phyloP scores from a whole-genome alignment of 1,140 invertebrate genomes.

The Watersipora subatra region DNA sequence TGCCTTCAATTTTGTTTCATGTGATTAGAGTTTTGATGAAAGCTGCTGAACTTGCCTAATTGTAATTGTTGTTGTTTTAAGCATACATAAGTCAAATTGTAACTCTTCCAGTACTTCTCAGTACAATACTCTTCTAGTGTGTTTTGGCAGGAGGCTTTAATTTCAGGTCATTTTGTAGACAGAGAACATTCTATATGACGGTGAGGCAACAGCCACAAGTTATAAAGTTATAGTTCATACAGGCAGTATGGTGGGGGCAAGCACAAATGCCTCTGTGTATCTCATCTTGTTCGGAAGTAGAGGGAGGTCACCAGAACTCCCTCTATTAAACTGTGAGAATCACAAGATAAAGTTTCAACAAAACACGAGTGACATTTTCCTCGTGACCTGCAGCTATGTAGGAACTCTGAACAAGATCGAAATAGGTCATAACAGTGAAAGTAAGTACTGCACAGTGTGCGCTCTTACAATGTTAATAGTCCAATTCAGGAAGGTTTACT shows the following conservation, averaged over 20 bases:
- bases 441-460: too few species aligned
- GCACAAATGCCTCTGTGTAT: conserved; percentile 29
- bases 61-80: too few species aligned
- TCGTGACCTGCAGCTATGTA: conserved; percentile 22
- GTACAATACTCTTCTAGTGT: neutral
- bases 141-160: neutral
- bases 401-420: conserved; percentile 28
- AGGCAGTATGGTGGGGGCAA: conserved; percentile 27
- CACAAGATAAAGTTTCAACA: conserved; percentile 35
- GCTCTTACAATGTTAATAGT: too few species aligned
- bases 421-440: conserved; percentile 31
- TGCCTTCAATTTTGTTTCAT: too few species aligned
- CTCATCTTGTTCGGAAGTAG: conserved; percentile 29
- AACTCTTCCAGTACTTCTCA: too few species aligned
- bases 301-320: conserved; percentile 25
- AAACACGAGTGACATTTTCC: conserved; percentile 33
- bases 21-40: too few species aligned
- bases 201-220: conserved; percentile 3
- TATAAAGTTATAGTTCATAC: conserved; percentile 31
- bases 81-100: too few species aligned
- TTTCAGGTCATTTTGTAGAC: neutral
- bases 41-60: too few species aligned
- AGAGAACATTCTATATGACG: neutral
- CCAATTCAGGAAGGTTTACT: too few species aligned
- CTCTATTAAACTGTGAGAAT: conserved; percentile 21